Conservation (phyloP, 2,888 invertebrate genomes). For the Platypus cylindrus region DNA sequence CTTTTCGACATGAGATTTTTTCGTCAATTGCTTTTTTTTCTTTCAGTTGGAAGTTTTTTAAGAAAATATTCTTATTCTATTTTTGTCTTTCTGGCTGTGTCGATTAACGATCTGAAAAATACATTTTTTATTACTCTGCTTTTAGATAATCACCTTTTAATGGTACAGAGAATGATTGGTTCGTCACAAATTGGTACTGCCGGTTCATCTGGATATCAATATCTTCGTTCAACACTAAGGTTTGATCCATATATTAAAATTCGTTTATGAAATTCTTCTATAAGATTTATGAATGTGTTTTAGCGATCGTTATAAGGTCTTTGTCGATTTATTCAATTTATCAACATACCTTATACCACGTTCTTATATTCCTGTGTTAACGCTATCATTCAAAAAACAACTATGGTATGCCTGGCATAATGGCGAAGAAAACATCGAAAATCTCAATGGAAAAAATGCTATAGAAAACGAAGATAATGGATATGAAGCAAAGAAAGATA, state of each 20-base stretch:
- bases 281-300: conserved; percentile 23
- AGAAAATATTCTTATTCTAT: no score
- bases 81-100: no score
- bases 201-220: conserved; percentile 96
- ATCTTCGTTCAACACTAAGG: conserved; percentile 92
- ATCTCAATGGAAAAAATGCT: conserved; percentile 7
- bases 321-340: conserved; percentile 92
- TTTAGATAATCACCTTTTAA: conserved; percentile 92
- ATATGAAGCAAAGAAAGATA: conserved; percentile 12
- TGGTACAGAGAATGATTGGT: conserved; percentile 99
- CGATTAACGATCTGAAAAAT: no score
- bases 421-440: conserved; percentile 5
- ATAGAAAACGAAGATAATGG: conserved; percentile 12
- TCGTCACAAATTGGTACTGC: conserved; percentile 93
- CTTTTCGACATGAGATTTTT: no score
- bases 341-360: conserved; percentile 94
- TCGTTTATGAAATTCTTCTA: background rate
- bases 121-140: conserved; percentile 16
- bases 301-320: conserved; percentile 98
- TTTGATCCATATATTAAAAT: conserved; percentile 29
- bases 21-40: no score
- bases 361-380: conserved; percentile 77
- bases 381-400: conserved; percentile 66
- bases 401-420: conserved; percentile 49
- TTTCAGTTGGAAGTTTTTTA: no score